These are phyloP conservation scores for Oophaga pumilio DNA, from an alignment of 2,113 vertebrate genomes.

Conservation along the genomic window DNA sequence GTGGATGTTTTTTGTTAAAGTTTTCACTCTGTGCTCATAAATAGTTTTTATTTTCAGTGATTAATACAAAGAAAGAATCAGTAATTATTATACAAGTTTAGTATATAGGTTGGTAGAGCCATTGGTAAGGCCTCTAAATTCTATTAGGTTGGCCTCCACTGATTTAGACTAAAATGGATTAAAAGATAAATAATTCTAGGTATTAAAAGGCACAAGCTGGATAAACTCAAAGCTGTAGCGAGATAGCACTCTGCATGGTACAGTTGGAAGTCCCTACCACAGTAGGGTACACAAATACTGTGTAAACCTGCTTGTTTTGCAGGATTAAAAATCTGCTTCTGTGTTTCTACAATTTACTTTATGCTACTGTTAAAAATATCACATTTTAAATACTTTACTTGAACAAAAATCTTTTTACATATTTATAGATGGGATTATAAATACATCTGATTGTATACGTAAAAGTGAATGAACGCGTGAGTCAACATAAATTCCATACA, in stretches of 20 bases:
- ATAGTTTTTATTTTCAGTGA: not conserved
- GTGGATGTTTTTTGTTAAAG: no score
- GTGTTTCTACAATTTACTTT: not conserved
- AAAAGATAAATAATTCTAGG: not conserved
- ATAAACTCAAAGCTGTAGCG: not conserved
- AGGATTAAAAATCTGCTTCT: not conserved
- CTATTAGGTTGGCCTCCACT: not conserved
- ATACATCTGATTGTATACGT: not conserved
- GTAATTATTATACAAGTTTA: not conserved
- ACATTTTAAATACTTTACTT: not conserved
- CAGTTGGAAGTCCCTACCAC: not conserved
- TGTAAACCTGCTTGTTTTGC: not conserved
- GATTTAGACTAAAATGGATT: slow-evolving; percentile 8
- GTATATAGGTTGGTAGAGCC: not conserved
- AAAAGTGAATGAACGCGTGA: not conserved
- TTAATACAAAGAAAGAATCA: not conserved
- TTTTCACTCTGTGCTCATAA: no score
- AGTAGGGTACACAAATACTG: not conserved
- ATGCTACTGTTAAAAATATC: not conserved
- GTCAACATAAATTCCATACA: not conserved
- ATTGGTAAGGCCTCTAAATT: not conserved
- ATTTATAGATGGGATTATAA: not conserved
- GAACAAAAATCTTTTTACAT: not conserved
- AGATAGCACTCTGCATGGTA: slow-evolving; percentile 3
- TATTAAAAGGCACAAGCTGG: not conserved